Percentiles rank a stretch among this genome's conserved stretches.
Evolutionary conservation across 2,888 invertebrate species (phyloP).

Genomic region (Scrobipalpa costella): DNA sequence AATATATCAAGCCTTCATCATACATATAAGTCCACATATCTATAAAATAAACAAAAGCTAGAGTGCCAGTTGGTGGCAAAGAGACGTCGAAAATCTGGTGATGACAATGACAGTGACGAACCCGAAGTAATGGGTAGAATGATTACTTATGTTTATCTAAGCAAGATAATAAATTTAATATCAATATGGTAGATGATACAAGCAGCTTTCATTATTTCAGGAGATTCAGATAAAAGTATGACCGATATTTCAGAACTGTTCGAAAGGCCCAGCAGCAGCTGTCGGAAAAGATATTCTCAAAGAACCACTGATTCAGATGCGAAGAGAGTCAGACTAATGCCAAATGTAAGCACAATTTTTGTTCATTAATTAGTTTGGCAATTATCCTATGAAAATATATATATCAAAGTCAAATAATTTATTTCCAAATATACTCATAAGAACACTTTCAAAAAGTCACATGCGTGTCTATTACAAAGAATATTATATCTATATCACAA

Average conservation of each 20-base stretch:
- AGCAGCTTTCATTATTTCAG: background rate
- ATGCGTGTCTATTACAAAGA: too few species aligned
- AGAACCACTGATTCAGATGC: background rate
- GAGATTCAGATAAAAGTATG: background rate
- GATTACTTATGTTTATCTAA: background rate
- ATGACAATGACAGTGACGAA: conserved; percentile 9
- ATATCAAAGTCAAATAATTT: too few species aligned
- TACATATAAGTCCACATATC: too few species aligned
- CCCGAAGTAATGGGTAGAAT: background rate
- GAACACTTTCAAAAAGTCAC: too few species aligned
- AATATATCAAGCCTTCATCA: too few species aligned
- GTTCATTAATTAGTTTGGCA: background rate
- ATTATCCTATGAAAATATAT: too few species aligned
- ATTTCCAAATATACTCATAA: too few species aligned
- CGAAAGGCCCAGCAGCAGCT: background rate
- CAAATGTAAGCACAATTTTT: background rate
- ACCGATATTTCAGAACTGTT: background rate
- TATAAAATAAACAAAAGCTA: too few species aligned
- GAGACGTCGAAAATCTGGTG: background rate
- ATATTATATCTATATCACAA: too few species aligned
- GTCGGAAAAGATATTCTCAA: background rate
- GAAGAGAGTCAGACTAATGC: background rate
- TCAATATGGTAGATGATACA: background rate
- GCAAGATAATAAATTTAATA: background rate
- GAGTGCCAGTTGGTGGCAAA: conserved; percentile 14